Conservation (phyloP, 1,140 invertebrate genomes). For the Atta colombica region DNA sequence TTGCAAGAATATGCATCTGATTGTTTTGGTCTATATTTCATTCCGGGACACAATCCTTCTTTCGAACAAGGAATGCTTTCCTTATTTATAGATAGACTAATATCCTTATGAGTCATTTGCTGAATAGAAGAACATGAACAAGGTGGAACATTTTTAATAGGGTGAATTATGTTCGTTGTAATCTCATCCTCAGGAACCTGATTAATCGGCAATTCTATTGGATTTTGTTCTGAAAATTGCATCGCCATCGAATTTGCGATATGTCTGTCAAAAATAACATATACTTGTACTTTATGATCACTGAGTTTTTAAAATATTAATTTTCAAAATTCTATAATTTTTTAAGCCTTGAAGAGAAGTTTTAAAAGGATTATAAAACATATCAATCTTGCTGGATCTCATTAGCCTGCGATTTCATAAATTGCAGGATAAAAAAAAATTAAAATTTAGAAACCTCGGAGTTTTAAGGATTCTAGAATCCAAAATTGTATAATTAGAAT, state of each 20-base stretch:
- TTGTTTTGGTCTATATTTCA: slow-evolving; percentile 72
- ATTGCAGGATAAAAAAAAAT: too few species aligned
- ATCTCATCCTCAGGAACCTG: slow-evolving; percentile 74
- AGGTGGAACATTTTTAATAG: slow-evolving; percentile 74
- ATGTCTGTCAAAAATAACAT: slow-evolving; percentile 63
- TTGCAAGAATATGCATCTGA: slow-evolving; percentile 68
- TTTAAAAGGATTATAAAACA: not conserved
- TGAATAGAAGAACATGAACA: slow-evolving; percentile 75
- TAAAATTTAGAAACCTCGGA: not conserved
- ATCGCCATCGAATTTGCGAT: slow-evolving; percentile 75
- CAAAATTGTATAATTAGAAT: not conserved
- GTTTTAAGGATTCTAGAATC: not conserved
- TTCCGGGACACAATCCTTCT: slow-evolving; percentile 73
- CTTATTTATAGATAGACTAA: slow-evolving; percentile 25
- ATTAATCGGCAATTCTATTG: slow-evolving; percentile 62
- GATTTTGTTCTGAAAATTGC: slow-evolving; percentile 75
- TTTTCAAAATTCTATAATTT: not conserved
- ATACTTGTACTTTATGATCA: not conserved
- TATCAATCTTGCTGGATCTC: not conserved
- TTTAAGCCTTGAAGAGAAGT: not conserved
- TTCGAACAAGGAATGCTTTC: slow-evolving; percentile 70
- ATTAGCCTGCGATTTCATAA: too few species aligned
- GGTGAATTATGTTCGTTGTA: slow-evolving; percentile 52
- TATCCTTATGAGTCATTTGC: slow-evolving; percentile 61
- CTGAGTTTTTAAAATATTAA: not conserved